A percentile compares a stretch with the other conserved stretches of the same genome.
phyloP scores from a whole-genome alignment of 2,888 invertebrate genomes.

The Erebia epiphron region DNA sequence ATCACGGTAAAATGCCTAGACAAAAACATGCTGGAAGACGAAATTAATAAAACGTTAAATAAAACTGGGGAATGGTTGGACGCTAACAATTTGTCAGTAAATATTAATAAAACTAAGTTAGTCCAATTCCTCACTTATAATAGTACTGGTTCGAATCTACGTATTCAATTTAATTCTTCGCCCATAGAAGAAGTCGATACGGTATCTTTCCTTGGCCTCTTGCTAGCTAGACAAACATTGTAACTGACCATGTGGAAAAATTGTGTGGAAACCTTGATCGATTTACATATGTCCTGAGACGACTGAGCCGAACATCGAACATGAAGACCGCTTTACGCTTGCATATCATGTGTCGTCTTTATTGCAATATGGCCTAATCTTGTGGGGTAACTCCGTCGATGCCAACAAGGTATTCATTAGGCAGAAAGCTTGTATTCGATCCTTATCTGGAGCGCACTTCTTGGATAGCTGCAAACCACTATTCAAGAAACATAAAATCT shows the following conservation, averaged over 20 bases:
- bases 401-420: neutral
- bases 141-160: no score
- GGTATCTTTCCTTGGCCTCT: no score
- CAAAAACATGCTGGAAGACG: neutral
- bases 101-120: neutral
- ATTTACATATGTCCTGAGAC: no score
- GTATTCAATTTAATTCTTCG: no score
- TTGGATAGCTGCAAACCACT: neutral
- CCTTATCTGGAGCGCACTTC: neutral
- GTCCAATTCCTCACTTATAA: no score
- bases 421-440: neutral
- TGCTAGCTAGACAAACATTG: no score
- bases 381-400: neutral
- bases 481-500: no score
- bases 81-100: neutral
- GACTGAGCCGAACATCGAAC: neutral
- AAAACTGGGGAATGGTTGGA: neutral
- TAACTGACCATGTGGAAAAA: no score
- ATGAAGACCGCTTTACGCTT: neutral
- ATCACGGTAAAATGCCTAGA: neutral
- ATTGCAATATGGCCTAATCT: neutral
- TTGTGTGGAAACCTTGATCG: no score
- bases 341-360: neutral
- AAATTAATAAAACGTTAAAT: neutral
- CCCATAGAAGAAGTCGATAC: no score